A percentile compares a stretch with the other conserved stretches of the same genome.
Conservation (phyloP, 2,888 invertebrate genomes). For the Chelonus formosanus region DNA sequence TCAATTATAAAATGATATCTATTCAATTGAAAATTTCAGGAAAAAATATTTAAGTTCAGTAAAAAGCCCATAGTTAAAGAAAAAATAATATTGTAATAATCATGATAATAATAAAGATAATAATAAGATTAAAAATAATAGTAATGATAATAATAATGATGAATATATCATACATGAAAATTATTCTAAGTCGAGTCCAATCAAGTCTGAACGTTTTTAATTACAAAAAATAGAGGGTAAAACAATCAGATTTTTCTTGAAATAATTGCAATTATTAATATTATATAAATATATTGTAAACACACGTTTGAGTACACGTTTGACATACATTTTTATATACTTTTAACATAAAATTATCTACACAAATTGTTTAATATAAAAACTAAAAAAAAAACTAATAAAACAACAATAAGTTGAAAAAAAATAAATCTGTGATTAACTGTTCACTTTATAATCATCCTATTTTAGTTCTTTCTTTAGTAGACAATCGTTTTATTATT, state of each 20-base stretch:
- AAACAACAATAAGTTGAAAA: too few relatives aligned
- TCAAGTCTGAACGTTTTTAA: constrained; percentile 32
- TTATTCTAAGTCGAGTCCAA: constrained; percentile 38
- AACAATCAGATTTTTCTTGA: too few relatives aligned
- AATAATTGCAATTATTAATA: too few relatives aligned
- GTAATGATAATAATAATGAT: too few relatives aligned
- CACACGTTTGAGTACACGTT: neutral
- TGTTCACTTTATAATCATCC: too few relatives aligned
- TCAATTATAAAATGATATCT: too few relatives aligned
- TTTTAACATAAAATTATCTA: constrained; percentile 7
- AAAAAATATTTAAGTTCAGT: too few relatives aligned
- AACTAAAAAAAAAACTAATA: constrained; percentile 20
- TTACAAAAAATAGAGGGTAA: constrained; percentile 15
- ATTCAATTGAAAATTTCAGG: too few relatives aligned
- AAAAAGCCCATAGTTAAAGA: too few relatives aligned
- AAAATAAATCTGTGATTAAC: too few relatives aligned
- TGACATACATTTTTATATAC: constrained; percentile 8
- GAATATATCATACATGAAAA: constrained; percentile 20
- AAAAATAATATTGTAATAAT: neutral
- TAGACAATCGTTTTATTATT: too few relatives aligned
- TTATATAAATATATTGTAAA: neutral
- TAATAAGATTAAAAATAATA: constrained; percentile 21
- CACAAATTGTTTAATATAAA: constrained; percentile 15
- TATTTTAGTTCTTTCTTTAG: too few relatives aligned
- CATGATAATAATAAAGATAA: constrained; percentile 1